A percentile compares a stretch with the other conserved stretches of the same genome.
These are phyloP conservation scores for Rhagonycha fulva DNA, from an alignment of 2,888 invertebrate species.

Conservation along the genomic window DNA sequence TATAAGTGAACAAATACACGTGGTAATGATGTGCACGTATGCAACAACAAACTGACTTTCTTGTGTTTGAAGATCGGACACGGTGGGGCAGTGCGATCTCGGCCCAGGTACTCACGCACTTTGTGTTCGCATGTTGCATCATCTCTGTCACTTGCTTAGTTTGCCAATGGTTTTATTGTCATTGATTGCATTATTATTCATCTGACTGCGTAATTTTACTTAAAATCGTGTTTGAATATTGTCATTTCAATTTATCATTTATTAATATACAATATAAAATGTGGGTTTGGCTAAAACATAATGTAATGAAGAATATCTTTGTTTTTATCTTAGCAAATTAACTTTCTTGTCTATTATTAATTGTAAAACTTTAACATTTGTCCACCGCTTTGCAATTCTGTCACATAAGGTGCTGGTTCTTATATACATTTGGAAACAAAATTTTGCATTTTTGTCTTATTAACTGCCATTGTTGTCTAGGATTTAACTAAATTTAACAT, in stretches of 20 bases:
- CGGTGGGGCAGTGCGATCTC: conserved; percentile 44
- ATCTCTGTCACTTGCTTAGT: conserved; percentile 56
- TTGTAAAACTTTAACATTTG: neutral
- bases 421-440: too few species aligned
- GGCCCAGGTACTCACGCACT: conserved; percentile 55
- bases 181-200: conserved; percentile 40
- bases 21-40: conserved; percentile 22
- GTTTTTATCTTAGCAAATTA: neutral
- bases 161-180: conserved; percentile 48
- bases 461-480: too few species aligned
- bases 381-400: neutral
- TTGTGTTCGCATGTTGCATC: conserved; percentile 58
- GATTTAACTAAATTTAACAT: too few species aligned
- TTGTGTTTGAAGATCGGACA: conserved; percentile 47
- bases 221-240: conserved; percentile 45
- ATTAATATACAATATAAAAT: conserved; percentile 2
- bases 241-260: conserved; percentile 40
- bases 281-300: neutral
- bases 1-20: conserved; percentile 24
- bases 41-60: conserved; percentile 40
- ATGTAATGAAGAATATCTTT: neutral
- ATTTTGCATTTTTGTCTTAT: too few species aligned
- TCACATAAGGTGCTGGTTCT: neutral
- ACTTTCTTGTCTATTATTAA: neutral
- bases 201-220: conserved; percentile 32